Base-by-base conservation (phyloP, 2,888 invertebrate species). In the Apodemia hepburni region DNA sequence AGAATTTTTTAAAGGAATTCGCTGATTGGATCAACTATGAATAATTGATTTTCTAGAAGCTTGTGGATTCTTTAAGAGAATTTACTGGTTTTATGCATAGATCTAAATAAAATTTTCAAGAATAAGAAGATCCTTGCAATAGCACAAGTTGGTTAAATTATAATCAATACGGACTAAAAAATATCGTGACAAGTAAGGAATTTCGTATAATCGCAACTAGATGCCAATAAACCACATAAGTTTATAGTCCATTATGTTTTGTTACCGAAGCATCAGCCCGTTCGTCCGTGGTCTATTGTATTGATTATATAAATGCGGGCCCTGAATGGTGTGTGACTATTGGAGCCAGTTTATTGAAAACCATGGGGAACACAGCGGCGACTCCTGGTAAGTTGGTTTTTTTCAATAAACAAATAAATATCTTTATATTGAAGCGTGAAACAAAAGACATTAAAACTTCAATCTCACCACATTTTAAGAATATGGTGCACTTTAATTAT, bases 291-390 rank as follows among this genome's bases (percentile, higher is more conserved):
- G 65, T 64, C 67, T 66, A 82, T 82, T 82, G 83, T 85, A 62
- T 82, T 85, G 62, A 45, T 61, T 79, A 79, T 86, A 84, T 79
- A 85, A 65, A 75, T 78, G 70, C 80, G 79, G 84, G 79, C 63
- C 64, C 71, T 65, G 62, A 33, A 72, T 64, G 69, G 76, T 73
- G 73, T 61, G 29, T 61, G 64, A 45, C 38, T 59, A 62, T 57
- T 61, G 62, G 66, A 27, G n/a, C 60, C 65, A 66, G 66, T 63
- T 27, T 22, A 27, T 6, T 27, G 12, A 22, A 27, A 54, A 54
- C 51, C 65, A 69, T 69, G 69, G 69, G 69, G 51, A 69, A 67
- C 66, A 60, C 65, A 29, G 64, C 68, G 61, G 17, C 58, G 60
- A 51, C 66, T 60, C 62, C 62, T 58, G 64, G 66, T 66, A 58